Evolutionary conservation across 2,888 invertebrate genomes (phyloP), one percentile per base, ranked within the genome.

Genomic region (Portevinia maculata): DNA sequence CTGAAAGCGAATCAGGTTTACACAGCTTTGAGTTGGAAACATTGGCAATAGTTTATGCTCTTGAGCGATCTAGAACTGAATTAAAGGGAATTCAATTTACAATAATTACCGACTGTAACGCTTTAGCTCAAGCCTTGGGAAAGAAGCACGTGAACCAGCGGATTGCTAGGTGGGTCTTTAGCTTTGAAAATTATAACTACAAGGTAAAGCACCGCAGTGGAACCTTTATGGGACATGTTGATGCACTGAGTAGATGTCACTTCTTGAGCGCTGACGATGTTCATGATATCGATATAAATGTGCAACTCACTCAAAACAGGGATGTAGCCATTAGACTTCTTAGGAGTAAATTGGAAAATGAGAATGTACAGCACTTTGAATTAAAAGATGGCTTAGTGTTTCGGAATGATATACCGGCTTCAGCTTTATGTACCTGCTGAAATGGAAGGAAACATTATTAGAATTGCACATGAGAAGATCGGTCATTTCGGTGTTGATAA

Each of bases 181-280:
- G 15, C n/a, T 73, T 79, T 57, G 69, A 83, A 48, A 79, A 79
- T 11, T 84, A 70, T 46, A 59, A 76, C 32, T 46, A 46, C 21
- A 46, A 46, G n/a, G n/a, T 46, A 13, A 21, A 62, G 7, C 78
- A 79, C 24, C 28, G 76, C 9, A 24, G 11, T 32, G 65, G 69
- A 8, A 24, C 13, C 6, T 30, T 37, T 3, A 79, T 75, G 57
- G 19, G 13, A 0, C 83, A 79, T 46, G 83, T 84, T 11, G 81
- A 81, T 30, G 74, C 78, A 17, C 34, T 83, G 7, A 74, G 78
- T 52, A 21, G 62, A 5, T 30, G 24, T 13, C 44, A 50, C 3
- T 9, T 21, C 1, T 3, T 41, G 11, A 37, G 34, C 24, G 9
- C 21, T 4, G 32, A 39, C 0, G 19, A 15, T 1, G 15, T 30